Evolutionary conservation across 2,113 vertebrate genomes (phyloP).

Genomic region (Lepus timidus): DNA sequence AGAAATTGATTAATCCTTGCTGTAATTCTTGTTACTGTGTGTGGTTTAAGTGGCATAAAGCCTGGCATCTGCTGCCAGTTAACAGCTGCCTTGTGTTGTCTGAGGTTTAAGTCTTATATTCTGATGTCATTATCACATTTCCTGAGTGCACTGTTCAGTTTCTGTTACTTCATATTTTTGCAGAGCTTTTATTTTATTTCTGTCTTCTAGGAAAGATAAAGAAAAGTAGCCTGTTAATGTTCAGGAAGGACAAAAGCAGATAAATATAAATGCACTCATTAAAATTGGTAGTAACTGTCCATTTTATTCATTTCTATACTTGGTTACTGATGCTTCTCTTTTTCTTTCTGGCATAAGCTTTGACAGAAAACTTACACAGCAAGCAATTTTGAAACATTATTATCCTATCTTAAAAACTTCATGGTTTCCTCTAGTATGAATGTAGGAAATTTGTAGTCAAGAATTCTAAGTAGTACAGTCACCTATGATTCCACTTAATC

Average conservation of each 20-base stretch:
- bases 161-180: conserved; percentile 22
- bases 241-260: not conserved
- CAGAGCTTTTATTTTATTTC: not conserved
- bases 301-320: not conserved
- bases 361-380: not conserved
- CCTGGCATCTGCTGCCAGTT: not conserved
- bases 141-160: not conserved
- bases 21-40: not conserved
- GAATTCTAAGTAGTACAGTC: not conserved
- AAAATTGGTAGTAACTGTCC: not conserved
- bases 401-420: conserved; percentile 12
- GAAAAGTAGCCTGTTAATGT: not conserved
- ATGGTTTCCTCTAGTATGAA: not conserved
- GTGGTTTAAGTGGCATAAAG: not conserved
- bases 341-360: conserved; percentile 20
- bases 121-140: conserved; percentile 5
- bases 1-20: not conserved
- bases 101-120: not conserved
- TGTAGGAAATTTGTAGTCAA: not conserved
- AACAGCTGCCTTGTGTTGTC: not conserved
- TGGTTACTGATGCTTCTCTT: not conserved
- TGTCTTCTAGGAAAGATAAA: conserved; percentile 40
- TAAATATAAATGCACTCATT: not conserved
- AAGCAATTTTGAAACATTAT: conserved; percentile 43
- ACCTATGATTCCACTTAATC: not conserved